Conservation (phyloP, 92 coral and sea anemone genomes). For the Galaxea fascicularis region DNA sequence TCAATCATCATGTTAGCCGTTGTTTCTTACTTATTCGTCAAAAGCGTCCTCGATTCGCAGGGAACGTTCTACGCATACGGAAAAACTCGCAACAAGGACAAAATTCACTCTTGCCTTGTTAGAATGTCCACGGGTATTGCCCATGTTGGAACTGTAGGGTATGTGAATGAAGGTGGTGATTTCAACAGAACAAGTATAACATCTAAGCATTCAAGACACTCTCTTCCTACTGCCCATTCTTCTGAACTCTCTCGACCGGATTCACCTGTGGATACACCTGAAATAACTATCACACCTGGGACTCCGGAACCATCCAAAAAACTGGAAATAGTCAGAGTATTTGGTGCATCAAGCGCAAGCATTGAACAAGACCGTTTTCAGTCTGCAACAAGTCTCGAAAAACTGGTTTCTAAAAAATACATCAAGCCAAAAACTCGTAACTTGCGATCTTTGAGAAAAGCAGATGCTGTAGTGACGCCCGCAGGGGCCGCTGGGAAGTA, state of each 20-base stretch:
- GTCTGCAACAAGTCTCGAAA: slow-evolving; percentile 80
- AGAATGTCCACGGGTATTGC: slow-evolving; percentile 78
- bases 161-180: slow-evolving; percentile 44
- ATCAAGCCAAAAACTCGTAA: slow-evolving; percentile 78
- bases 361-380: slow-evolving; percentile 77
- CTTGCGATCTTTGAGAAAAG: slow-evolving; percentile 71
- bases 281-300: slow-evolving; percentile 50
- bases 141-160: slow-evolving; percentile 75
- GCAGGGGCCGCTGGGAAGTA: slow-evolving; percentile 80
- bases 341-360: slow-evolving; percentile 68
- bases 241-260: slow-evolving; percentile 28
- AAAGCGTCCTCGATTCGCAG: slow-evolving; percentile 79
- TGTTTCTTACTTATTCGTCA: slow-evolving; percentile 72
- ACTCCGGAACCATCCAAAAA: slow-evolving; percentile 18
- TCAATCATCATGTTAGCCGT: slow-evolving; percentile 68
- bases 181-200: slow-evolving; percentile 41
- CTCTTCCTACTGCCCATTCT: slow-evolving; percentile 37
- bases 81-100: slow-evolving; percentile 74
- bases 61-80: slow-evolving; percentile 85
- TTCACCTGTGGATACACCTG: slow-evolving; percentile 60
- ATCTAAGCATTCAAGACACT: slow-evolving; percentile 14
- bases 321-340: slow-evolving; percentile 12
- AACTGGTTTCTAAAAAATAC: slow-evolving; percentile 69
- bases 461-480: slow-evolving; percentile 82
- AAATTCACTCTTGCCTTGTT: slow-evolving; percentile 75